Evolutionary conservation across 2,888 invertebrate genomes (phyloP).

Genomic region (Serrognathus titanus): DNA sequence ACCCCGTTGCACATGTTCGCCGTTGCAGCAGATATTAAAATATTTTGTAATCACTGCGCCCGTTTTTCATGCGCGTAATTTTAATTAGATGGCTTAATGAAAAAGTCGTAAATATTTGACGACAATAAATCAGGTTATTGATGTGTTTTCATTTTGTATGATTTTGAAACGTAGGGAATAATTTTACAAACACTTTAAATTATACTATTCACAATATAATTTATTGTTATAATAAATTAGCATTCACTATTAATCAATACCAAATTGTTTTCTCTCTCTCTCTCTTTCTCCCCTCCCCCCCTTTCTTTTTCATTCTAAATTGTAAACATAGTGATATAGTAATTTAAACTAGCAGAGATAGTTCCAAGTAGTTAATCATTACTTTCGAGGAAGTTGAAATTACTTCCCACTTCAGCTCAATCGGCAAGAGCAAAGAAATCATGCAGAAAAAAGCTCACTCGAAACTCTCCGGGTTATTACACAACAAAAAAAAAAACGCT

Average conservation of each 20-base stretch:
- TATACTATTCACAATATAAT: slow-evolving; percentile 3
- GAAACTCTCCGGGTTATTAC: too few species aligned
- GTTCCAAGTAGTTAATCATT: too few species aligned
- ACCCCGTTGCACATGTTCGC: too few species aligned
- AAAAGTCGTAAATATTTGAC: slow-evolving; percentile 8
- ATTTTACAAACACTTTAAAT: slow-evolving; percentile 14
- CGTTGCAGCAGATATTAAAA: slow-evolving; percentile 6
- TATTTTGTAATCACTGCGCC: background rate
- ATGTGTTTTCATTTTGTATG: slow-evolving; percentile 9
- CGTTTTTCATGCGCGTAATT: slow-evolving; percentile 2
- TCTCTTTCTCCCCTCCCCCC: too few species aligned
- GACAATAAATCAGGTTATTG: slow-evolving; percentile 7
- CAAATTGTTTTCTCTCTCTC: slow-evolving; percentile 7
- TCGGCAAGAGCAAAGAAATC: too few species aligned
- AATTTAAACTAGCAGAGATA: too few species aligned
- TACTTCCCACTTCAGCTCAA: too few species aligned
- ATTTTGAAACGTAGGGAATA: slow-evolving; percentile 6
- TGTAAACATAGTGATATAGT: too few species aligned
- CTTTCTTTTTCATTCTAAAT: too few species aligned
- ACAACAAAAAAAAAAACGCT: too few species aligned
- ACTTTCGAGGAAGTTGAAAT: too few species aligned
- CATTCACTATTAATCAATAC: slow-evolving; percentile 10
- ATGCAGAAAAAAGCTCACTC: too few species aligned
- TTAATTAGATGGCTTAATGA: slow-evolving; percentile 11
- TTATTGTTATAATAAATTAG: slow-evolving; percentile 14